Evolutionary conservation across 2,113 vertebrate species (phyloP).

Genomic region (Melanerpes formicivorus): DNA sequence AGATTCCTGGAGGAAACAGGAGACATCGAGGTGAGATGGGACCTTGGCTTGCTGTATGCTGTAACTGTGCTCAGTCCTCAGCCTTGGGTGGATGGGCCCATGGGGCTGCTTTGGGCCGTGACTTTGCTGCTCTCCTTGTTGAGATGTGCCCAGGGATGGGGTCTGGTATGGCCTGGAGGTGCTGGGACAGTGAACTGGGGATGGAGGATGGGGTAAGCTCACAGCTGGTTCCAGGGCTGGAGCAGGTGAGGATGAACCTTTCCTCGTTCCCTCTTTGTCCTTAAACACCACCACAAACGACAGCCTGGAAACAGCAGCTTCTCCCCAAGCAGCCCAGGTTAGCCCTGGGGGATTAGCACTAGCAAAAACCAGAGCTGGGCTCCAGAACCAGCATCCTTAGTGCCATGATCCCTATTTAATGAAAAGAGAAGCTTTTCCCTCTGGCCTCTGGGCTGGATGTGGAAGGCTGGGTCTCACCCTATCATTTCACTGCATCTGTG

Average conservation of each 20-base stretch:
- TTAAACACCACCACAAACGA: background rate
- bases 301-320: background rate
- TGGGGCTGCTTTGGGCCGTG: background rate
- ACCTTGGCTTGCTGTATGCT: accelerated
- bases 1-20: conserved; percentile 74
- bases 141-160: background rate
- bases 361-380: background rate
- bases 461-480: background rate
- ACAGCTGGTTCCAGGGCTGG: accelerated
- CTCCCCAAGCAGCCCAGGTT: background rate
- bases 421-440: background rate
- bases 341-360: too few relatives aligned
- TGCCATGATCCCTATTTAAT: background rate
- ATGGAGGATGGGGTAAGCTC: background rate
- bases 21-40: conserved; percentile 42
- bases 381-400: accelerated
- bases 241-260: accelerated
- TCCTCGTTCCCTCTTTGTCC: background rate
- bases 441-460: background rate
- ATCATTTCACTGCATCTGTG: accelerated
- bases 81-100: background rate
- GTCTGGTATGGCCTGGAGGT: background rate
- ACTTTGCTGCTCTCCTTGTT: background rate
- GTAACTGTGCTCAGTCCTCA: background rate
- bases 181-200: background rate